A percentile compares a stretch with the other conserved stretches of the same genome.
phyloP scores from a whole-genome alignment of 2,113 vertebrate genomes.

The Eonycteris spelaea region DNA sequence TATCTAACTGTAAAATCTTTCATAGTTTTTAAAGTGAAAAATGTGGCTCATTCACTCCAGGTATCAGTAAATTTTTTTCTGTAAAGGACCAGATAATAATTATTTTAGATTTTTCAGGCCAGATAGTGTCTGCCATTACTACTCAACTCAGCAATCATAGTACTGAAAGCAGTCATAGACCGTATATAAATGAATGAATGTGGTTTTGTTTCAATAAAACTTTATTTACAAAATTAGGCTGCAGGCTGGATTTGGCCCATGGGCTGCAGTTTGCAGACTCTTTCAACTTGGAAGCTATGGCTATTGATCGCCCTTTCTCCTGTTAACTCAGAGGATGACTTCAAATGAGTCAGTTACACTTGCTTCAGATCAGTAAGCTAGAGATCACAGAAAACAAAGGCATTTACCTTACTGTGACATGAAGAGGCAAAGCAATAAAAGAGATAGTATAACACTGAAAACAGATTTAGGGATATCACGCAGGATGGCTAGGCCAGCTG shows the following conservation, averaged over 20 bases:
- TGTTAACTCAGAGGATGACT: neutral
- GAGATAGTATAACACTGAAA: neutral
- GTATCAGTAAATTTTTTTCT: neutral
- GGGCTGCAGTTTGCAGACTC: neutral
- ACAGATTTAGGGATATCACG: neutral
- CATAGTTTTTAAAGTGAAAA: slow-evolving; percentile 4
- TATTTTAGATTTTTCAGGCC: neutral
- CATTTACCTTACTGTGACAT: neutral
- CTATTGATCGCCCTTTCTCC: neutral
- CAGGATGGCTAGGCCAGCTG: neutral
- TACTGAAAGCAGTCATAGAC: neutral
- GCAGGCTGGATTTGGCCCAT: neutral
- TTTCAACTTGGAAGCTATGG: neutral
- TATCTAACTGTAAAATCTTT: neutral
- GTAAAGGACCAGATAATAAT: neutral
- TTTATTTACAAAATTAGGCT: neutral
- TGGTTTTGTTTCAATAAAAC: neutral
- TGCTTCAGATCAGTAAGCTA: neutral
- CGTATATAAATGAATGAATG: neutral
- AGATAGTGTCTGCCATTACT: neutral
- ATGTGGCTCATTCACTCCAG: neutral
- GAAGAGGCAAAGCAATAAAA: neutral
- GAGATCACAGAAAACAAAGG: neutral
- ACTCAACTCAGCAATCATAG: neutral
- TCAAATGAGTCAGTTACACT: neutral